Evolutionary conservation across 2,113 vertebrate genomes (phyloP), one percentile per base, ranked within the genome.

Genomic region (Chamaetylas fuelleborni): DNA sequence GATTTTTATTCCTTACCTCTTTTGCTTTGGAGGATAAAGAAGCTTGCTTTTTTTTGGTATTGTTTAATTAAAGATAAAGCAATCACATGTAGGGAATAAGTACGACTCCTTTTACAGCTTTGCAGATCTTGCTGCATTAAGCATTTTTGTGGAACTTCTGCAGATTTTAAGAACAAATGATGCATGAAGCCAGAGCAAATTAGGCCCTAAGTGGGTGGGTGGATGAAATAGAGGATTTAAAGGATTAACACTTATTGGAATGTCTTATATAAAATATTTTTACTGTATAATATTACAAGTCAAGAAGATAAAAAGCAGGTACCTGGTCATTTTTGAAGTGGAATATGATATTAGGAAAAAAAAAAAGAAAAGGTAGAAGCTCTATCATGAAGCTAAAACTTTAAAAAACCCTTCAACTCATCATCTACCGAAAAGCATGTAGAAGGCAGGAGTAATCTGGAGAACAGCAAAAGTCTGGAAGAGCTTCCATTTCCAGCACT

Each of bases 101-200:
- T 70, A 87, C 28, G 3, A 36, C 29, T 74, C 15, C 25, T 62
- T 65, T 33, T 56, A 48, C 0, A 0, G 54, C 19, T 64, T 71
- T 74, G 15, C 31, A 85, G 60, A 71, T 93, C 88, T 95, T 96
- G 50, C 78, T 90, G 38, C 23, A 70, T 85, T 73, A 82, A 81
- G 78, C 56, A 45, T 67, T 95, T 91, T 76, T 54, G 10, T 90
- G 33, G 34, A 76, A 81, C 20, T 92, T 95, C 40, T 6, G 11
- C 28, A 67, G 66, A 95, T 95, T 95, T 97, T 20, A 90, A 83
- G 62, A 76, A 92, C 28, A 96, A 96, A 92, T 1, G 9, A 31
- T 71, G 92, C 36, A 90, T 77, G 56, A 95, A 96, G 69, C 48
- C 45, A 57, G 45, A 90, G 47, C 18, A 95, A 95, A 95, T 88